Conservation (phyloP, 2,888 invertebrate genomes). For the Tuberolachnus salignus region DNA sequence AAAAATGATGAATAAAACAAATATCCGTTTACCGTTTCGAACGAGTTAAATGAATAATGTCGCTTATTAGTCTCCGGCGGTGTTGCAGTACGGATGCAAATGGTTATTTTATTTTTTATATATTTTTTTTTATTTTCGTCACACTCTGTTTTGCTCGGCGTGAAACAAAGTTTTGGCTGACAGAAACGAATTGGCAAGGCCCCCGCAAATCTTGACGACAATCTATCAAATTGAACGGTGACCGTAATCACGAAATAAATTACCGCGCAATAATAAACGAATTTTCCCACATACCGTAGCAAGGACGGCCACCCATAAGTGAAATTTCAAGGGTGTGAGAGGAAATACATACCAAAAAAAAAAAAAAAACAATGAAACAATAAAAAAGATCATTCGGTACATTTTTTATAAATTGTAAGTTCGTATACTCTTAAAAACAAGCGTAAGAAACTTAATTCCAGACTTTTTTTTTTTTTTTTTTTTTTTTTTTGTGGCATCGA, state of each 20-base stretch:
- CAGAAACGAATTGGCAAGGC: constrained; percentile 19
- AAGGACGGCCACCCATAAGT: too few relatives aligned
- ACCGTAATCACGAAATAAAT: background rate
- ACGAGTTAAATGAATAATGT: constrained; percentile 17
- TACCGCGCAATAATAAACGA: background rate
- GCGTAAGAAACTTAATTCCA: too few relatives aligned
- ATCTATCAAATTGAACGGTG: constrained; percentile 18
- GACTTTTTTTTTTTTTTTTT: too few relatives aligned
- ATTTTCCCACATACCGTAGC: background rate
- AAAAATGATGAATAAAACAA: background rate
- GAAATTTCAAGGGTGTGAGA: too few relatives aligned
- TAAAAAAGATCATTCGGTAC: background rate
- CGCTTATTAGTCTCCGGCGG: background rate
- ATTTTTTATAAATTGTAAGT: too few relatives aligned
- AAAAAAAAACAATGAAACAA: too few relatives aligned
- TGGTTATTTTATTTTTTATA: background rate
- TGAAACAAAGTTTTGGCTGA: constrained; percentile 17
- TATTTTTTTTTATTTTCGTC: background rate
- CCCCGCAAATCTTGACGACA: background rate
- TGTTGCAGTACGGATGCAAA: background rate
- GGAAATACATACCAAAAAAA: too few relatives aligned
- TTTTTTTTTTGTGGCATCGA: too few relatives aligned
- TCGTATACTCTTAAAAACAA: too few relatives aligned
- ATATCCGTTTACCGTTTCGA: background rate
- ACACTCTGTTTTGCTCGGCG: background rate